Conservation (phyloP, 2,888 invertebrate genomes). For the Ophioninae sp. region DNA sequence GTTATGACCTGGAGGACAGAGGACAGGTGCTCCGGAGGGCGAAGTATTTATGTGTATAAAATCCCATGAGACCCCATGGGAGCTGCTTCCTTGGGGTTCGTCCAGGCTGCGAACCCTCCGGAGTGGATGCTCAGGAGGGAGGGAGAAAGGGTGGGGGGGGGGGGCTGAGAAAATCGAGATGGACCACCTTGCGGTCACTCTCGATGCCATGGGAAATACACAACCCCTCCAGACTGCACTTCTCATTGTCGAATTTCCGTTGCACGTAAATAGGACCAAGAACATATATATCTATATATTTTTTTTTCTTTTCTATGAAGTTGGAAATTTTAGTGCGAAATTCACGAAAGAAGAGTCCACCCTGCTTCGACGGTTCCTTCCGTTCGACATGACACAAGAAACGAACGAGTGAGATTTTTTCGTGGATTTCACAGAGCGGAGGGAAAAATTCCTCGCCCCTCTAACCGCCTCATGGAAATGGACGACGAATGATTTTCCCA, state of each 20-base stretch:
- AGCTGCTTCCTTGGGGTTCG: constrained; percentile 40
- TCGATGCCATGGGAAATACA: constrained; percentile 76
- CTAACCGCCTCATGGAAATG: constrained; percentile 47
- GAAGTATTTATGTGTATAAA: neutral
- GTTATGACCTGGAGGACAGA: neutral
- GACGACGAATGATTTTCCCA: constrained; percentile 46
- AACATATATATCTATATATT: neutral
- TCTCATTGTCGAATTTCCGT: constrained; percentile 39
- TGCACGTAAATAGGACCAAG: constrained; percentile 5
- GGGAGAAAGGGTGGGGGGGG: constrained; percentile 40
- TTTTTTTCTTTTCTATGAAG: constrained; percentile 23
- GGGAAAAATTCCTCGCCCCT: neutral
- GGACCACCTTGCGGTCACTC: constrained; percentile 78
- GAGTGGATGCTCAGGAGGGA: constrained; percentile 11
- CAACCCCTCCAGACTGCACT: constrained; percentile 66
- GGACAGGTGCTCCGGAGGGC: constrained; percentile 48
- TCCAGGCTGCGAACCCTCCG: constrained; percentile 36
- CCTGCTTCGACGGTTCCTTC: constrained; percentile 50
- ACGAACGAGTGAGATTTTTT: constrained; percentile 33
- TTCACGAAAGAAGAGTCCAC: constrained; percentile 47
- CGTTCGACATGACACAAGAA: constrained; percentile 32
- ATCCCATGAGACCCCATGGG: constrained; percentile 57
- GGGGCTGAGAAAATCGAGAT: constrained; percentile 74
- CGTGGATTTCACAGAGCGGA: constrained; percentile 1
- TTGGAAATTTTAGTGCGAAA: constrained; percentile 34